Percentiles rank a stretch among this genome's conserved stretches.
Evolutionary conservation across 1,140 invertebrate genomes (phyloP).

Genomic region (Trichonephila clavata): DNA sequence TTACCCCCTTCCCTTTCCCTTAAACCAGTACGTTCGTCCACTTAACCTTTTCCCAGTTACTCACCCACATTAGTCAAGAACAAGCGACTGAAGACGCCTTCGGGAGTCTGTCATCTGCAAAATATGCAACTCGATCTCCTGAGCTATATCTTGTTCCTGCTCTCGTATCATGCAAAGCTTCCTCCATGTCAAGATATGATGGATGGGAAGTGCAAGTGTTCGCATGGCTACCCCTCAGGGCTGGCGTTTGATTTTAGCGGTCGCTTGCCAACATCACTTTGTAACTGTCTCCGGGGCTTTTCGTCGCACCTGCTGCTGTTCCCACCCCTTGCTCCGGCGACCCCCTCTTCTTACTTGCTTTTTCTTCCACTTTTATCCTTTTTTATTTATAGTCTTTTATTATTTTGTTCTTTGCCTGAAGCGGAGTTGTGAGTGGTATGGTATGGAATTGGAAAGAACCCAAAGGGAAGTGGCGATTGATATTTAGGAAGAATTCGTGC

Average conservation of each 20-base stretch:
- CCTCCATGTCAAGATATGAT: not conserved
- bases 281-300: constrained; percentile 15
- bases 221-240: not conserved
- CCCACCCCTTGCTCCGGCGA: not conserved
- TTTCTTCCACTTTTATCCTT: not conserved
- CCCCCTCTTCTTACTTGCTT: not conserved
- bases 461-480: not conserved
- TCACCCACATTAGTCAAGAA: not conserved
- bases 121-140: not conserved
- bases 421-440: not conserved
- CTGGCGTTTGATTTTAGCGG: constrained; percentile 2
- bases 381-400: not conserved
- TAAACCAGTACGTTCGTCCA: no score
- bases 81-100: not conserved
- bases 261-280: constrained; percentile 20
- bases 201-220: not conserved
- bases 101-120: not conserved
- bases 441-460: not conserved
- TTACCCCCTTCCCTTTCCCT: no score
- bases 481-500: not conserved
- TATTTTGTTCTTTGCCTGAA: not conserved
- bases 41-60: no score
- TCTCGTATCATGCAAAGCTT: not conserved
- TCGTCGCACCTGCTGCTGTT: not conserved
- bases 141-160: not conserved